Base-by-base conservation (phyloP, 2,113 vertebrate genomes). In the Zingel zingel region DNA sequence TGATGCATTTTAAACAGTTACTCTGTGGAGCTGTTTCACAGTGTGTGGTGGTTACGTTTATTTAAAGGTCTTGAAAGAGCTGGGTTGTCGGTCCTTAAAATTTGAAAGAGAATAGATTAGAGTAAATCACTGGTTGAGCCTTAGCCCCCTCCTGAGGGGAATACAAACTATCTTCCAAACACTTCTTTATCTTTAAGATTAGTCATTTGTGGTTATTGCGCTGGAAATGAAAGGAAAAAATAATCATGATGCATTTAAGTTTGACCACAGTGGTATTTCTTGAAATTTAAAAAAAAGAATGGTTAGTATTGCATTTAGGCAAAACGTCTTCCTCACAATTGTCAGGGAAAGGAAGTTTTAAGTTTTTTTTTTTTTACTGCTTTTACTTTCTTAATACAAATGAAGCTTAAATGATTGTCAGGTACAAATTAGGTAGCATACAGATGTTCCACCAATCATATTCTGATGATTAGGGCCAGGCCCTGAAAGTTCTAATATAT, bases 71-170 rank as follows among this genome's bases (percentile, higher is more conserved):
- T 54, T 77, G 16, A 72, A 62, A 71, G 74, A 70, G 62, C 30
- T 45, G 36, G 57, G 80, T 48, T 79, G 74, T 79, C 74, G 66
- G 50, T 39, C 65, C 72, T 81, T 67, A 33, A 16, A 58, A 30
- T 66, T 57, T 75, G 47, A 51, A 75, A 48, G n/a, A 78, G 77
- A 74, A 56, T 81, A 89, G 70, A 88, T 89, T 80, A 79, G 74
- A 83, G 84, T 74, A 75, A 82, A 87, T 90, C 81, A 70, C 67
- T 53, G 45, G 68, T 61, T 78, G 71, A 83, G 81, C 48, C 74
- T 65, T 16, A 19, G 71, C 51, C 11, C 57, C 43, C 69, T 82
- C 73, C 73, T 83, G 84, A 83, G 70, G 74, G 76, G 54, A 87
- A 86, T 68, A 74, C 61, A 79, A 87, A 83, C 58, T 36, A 78